Percentiles rank a stretch among this genome's conserved stretches.
phyloP scores from a whole-genome alignment of 2,888 invertebrate genomes.

The Ophioninae sp. region DNA sequence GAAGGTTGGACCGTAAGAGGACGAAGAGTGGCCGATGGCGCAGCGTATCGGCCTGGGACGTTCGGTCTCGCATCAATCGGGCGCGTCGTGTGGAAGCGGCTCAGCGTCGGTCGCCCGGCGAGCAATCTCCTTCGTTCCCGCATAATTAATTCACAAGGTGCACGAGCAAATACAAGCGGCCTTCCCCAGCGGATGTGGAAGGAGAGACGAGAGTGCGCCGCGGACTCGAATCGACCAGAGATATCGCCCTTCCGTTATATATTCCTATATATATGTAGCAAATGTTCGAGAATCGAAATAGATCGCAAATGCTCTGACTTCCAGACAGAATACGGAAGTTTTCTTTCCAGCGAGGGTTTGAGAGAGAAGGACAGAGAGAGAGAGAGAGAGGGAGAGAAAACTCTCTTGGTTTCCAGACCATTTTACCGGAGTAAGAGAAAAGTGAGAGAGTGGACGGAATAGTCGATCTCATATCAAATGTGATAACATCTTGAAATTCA shows the following conservation, averaged over 20 bases:
- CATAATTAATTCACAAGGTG: constrained; percentile 65
- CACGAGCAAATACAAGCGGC: constrained; percentile 59
- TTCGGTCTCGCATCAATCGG: constrained; percentile 62
- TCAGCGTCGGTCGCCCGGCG: constrained; percentile 37
- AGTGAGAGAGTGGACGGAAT: constrained; percentile 38
- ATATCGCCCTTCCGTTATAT: constrained; percentile 12
- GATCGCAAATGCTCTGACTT: constrained; percentile 43
- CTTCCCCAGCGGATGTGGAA: constrained; percentile 8
- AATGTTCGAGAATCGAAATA: constrained; percentile 45
- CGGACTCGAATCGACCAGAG: constrained; percentile 50
- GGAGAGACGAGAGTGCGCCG: constrained; percentile 26
- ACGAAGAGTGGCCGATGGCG: constrained; percentile 57
- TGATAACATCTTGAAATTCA: constrained; percentile 66
- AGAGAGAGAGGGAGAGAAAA: too few relatives aligned
- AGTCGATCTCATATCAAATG: constrained; percentile 63
- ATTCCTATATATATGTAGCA: not conserved
- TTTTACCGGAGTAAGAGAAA: constrained; percentile 32
- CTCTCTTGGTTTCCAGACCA: not conserved
- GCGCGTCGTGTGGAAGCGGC: constrained; percentile 43
- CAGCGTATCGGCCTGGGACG: constrained; percentile 46
- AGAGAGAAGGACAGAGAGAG: too few relatives aligned
- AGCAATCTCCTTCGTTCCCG: constrained; percentile 62
- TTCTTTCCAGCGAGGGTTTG: constrained; percentile 2
- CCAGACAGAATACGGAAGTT: constrained; percentile 64
- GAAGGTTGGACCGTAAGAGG: constrained; percentile 32